Conservation (phyloP, 2,888 invertebrate genomes). For the Neelides folsomi region DNA sequence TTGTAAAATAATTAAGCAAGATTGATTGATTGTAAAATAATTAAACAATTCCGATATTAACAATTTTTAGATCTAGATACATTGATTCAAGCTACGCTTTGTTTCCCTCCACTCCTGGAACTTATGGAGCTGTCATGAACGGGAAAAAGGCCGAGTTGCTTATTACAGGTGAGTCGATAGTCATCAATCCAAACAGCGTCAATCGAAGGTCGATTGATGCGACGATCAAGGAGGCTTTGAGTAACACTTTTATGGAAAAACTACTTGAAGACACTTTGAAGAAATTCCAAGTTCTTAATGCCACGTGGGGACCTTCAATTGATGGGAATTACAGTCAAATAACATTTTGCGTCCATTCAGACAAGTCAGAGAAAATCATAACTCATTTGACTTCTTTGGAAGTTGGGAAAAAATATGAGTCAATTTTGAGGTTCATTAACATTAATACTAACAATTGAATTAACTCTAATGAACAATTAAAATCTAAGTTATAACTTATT, state of each 20-base stretch:
- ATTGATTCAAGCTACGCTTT: background rate
- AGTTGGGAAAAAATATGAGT: constrained; percentile 23
- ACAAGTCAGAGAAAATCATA: constrained; percentile 16
- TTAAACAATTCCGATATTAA: no score
- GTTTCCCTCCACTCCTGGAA: background rate
- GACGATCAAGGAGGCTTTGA: constrained; percentile 8
- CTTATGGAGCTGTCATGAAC: constrained; percentile 2
- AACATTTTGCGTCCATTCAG: constrained; percentile 13
- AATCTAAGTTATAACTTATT: no score
- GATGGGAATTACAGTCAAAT: constrained; percentile 18
- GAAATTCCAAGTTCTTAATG: constrained; percentile 13
- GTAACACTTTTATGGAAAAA: constrained; percentile 15
- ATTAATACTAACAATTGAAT: no score
- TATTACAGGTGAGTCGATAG: constrained; percentile 8
- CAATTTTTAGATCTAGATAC: no score
- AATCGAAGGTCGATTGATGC: background rate
- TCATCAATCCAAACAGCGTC: background rate
- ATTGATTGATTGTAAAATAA: no score
- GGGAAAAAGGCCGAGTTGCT: constrained; percentile 4
- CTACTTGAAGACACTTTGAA: constrained; percentile 21
- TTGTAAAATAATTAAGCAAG: no score
- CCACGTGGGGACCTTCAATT: constrained; percentile 13
- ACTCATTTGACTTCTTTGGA: constrained; percentile 19
- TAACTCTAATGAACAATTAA: no score
- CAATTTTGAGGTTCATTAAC: constrained; percentile 19